A percentile compares a stretch with the other conserved stretches of the same genome.
Conservation (phyloP, 1,140 invertebrate species). For the Macrosteles quadrilineatus region DNA sequence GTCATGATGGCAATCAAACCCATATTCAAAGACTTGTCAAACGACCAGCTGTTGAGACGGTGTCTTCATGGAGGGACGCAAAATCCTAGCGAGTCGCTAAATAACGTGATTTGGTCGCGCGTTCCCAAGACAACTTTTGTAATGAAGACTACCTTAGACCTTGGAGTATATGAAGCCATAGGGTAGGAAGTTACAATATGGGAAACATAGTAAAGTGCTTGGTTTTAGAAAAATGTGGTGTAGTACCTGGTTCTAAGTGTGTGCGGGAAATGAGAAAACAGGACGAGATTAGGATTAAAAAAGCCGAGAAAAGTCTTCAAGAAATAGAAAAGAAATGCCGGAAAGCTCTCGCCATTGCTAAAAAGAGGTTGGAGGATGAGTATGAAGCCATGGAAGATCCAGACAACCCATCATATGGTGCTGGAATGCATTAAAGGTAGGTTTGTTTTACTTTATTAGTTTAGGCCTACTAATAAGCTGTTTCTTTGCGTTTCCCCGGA, state of each 20-base stretch:
- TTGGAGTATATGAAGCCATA: conserved; percentile 32
- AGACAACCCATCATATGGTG: not conserved
- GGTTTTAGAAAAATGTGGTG: conserved; percentile 13
- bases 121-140: conserved; percentile 27
- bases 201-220: conserved; percentile 19
- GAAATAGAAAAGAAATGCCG: not conserved
- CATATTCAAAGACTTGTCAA: conserved; percentile 32
- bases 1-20: conserved; percentile 37
- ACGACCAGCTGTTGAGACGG: conserved; percentile 18
- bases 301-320: not conserved
- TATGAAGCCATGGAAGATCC: not conserved
- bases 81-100: conserved; percentile 29
- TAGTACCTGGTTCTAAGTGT: conserved; percentile 1
- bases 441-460: not conserved
- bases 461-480: not conserved
- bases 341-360: not conserved
- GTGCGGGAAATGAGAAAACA: not conserved
- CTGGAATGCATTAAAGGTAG: conserved; percentile 14
- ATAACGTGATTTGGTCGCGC: conserved; percentile 25
- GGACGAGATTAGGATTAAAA: not conserved
- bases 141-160: conserved; percentile 1
- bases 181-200: conserved; percentile 28
- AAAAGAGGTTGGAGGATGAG: not conserved
- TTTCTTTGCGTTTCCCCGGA: not conserved
- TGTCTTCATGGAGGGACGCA: conserved; percentile 30